Evolutionary conservation across 35 echinoderm and acorn worm genomes (phyloP).

Genomic region (Diadema setosum): DNA sequence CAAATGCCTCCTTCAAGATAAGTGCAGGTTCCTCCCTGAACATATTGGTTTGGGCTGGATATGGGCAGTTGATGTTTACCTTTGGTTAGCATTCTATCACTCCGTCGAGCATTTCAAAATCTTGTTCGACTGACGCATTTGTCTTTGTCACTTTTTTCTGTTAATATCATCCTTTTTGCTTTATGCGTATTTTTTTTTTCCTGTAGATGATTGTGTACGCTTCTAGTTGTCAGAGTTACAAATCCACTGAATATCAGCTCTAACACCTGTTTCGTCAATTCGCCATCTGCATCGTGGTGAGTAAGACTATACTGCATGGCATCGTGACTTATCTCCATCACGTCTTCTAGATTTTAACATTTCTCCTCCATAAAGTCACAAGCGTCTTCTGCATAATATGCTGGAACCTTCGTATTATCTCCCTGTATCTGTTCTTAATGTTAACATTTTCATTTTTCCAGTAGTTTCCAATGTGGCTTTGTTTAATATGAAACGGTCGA

Average conservation of each 20-base stretch:
- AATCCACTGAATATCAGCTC: background rate
- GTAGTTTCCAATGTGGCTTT: background rate
- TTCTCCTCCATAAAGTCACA: background rate
- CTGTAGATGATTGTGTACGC: background rate
- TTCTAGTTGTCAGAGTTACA: background rate
- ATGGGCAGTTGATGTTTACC: background rate
- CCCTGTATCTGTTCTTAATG: background rate
- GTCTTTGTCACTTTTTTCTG: constrained; percentile 57
- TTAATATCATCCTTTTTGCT: background rate
- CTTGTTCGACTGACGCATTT: constrained; percentile 13
- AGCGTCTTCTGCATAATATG: background rate
- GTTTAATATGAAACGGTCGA: too few species aligned
- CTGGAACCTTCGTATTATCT: background rate
- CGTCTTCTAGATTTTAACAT: background rate
- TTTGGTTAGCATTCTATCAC: constrained; percentile 24
- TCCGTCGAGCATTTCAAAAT: constrained; percentile 59
- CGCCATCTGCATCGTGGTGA: background rate
- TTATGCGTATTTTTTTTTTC: background rate
- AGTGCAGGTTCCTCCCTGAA: too few species aligned
- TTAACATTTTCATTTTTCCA: background rate
- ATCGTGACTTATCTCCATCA: background rate
- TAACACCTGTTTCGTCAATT: background rate
- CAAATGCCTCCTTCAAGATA: too few species aligned
- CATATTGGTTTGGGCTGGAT: too few species aligned
- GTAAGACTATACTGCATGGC: background rate